Conservation (phyloP, 2,113 vertebrate genomes). For the Orycteropus afer region DNA sequence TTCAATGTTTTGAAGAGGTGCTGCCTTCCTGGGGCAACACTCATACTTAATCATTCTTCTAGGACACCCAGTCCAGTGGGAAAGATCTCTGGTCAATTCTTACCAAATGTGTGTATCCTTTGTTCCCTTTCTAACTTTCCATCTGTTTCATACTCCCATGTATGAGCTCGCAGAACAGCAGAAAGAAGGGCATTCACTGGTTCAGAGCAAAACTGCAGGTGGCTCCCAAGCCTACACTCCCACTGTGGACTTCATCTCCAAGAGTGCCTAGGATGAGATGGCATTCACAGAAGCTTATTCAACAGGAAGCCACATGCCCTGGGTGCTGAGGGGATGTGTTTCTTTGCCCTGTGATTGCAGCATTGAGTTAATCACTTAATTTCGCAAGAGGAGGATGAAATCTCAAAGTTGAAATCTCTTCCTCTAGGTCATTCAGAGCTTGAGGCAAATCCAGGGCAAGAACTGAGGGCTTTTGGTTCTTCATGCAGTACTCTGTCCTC, state of each 20-base stretch:
- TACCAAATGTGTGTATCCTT: background rate
- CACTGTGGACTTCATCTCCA: background rate
- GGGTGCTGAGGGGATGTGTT: background rate
- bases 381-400: background rate
- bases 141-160: background rate
- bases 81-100: background rate
- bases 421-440: background rate
- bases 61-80: background rate
- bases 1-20: constrained; percentile 56
- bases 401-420: background rate
- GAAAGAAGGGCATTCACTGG: background rate
- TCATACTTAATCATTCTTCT: background rate
- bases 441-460: background rate
- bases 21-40: background rate
- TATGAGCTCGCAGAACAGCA: background rate
- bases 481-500: background rate
- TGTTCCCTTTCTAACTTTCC: background rate
- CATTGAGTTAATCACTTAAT: background rate
- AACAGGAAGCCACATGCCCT: background rate
- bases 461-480: background rate
- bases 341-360: background rate
- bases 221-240: background rate
- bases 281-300: background rate
- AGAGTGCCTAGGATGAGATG: background rate
- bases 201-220: background rate